These are phyloP conservation scores for Globodera rostochiensis DNA, from an alignment of 1,140 invertebrate species.

Conservation along the genomic window DNA sequence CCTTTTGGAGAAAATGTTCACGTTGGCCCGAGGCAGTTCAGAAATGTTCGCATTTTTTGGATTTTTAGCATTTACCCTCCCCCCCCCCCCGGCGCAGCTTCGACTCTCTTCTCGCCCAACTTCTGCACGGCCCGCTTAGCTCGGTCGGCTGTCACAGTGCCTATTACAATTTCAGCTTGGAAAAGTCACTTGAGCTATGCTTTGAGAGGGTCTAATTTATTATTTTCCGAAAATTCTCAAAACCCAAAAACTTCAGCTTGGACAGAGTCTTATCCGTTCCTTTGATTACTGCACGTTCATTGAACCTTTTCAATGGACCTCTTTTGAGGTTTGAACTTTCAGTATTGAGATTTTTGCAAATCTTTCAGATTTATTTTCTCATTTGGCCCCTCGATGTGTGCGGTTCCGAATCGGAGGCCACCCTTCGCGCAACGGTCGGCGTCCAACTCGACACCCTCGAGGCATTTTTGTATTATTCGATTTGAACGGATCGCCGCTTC, in stretches of 20 bases:
- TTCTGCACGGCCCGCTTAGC: neutral
- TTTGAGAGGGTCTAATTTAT: neutral
- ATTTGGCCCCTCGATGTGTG: conserved; percentile 29
- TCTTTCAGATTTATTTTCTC: conserved; percentile 13
- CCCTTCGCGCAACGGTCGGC: neutral
- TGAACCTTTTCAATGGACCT: conserved; percentile 11
- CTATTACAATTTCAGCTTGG: conserved; percentile 14
- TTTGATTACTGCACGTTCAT: conserved; percentile 14
- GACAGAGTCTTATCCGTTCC: neutral
- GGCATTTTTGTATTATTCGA: neutral
- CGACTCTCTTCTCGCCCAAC: conserved; percentile 1
- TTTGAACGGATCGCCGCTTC: neutral
- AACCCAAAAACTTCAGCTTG: neutral
- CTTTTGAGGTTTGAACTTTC: conserved; percentile 9
- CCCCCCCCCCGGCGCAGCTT: neutral
- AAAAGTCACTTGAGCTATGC: conserved; percentile 7
- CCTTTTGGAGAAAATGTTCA: conserved; percentile 21
- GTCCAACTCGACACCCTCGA: conserved; percentile 12
- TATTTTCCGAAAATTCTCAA: neutral
- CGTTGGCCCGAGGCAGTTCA: conserved; percentile 10
- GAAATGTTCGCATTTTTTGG: neutral
- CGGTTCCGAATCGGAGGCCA: neutral
- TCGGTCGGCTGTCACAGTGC: conserved; percentile 13
- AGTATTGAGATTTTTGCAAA: neutral
- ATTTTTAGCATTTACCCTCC: neutral